Evolutionary conservation across 2,797 vertebrate genomes (phyloP), one percentile per base, ranked within the genome.

Genomic region (Bryconaethiops microstoma): DNA sequence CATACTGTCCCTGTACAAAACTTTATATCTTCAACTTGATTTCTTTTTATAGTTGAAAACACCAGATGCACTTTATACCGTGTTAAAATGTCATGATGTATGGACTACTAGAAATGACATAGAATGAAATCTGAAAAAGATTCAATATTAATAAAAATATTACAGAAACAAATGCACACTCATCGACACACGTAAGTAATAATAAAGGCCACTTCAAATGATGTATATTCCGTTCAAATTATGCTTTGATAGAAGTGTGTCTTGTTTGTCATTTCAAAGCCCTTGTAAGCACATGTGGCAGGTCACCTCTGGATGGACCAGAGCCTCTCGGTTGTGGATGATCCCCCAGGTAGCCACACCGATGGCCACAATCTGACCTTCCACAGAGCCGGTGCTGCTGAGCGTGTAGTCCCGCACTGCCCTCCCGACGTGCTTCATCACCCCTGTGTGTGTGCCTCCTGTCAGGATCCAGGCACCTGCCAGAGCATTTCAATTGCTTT

Each of bases 381-480:
- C 90, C 42, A 87, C 89, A 82, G 90, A 90, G 91, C 35, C 35
- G 35, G 88, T 91, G 82, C 92, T 93, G 86, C 95, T 96, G 82
- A 97, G 90, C 65, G 92, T 82, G 75, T 95, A 93, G 89, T 96
- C 96, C 21, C 94, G 88, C 85, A 99, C 96, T 0, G 98, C 97
- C 91, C 95, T 92, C 0, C 97, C 98, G 50, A 99, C 98, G 54
- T 99, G 96, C 82, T 97, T 99, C 98, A 99, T 99, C 84, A 99
- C 97, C 0, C 98, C 98, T 0, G 96, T 0, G 17, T 98, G 94
- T 57, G 97, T 96, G 0, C 98, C 98, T 0, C 98, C 98, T 0
- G 97, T 98, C 90, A 99, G 94, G 85, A 99, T 97, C 98, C 98
- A 99, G 0, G 98, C 98, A 45, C 97, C 98, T 99, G 90, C 0